phyloP scores from a whole-genome alignment of 2,888 invertebrate species.

The Sicus ferrugineus region DNA sequence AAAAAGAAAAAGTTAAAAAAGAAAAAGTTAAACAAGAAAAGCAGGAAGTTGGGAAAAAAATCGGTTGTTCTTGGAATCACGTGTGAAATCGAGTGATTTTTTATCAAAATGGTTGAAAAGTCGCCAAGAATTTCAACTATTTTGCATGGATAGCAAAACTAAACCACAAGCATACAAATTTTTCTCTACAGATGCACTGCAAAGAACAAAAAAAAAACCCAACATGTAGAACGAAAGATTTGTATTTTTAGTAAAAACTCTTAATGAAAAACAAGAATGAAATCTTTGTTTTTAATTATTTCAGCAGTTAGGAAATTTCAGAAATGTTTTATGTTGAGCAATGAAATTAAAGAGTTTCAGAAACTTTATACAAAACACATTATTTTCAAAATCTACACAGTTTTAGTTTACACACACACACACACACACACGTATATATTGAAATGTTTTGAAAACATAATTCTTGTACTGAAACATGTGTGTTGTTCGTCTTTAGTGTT shows the following conservation, averaged over 20 bases:
- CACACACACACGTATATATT: too few species aligned
- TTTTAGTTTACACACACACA: too few species aligned
- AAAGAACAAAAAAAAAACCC: slow-evolving; percentile 18
- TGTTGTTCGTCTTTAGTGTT: slow-evolving; percentile 29
- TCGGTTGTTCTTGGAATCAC: slow-evolving; percentile 58
- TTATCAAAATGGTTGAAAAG: slow-evolving; percentile 36
- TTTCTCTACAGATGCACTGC: slow-evolving; percentile 30
- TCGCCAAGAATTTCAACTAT: slow-evolving; percentile 58
- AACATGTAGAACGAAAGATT: slow-evolving; percentile 44
- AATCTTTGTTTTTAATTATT: background rate
- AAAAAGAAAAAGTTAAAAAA: too few species aligned
- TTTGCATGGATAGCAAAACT: slow-evolving; percentile 59
- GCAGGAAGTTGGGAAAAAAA: background rate
- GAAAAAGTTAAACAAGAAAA: too few species aligned
- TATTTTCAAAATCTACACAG: too few species aligned
- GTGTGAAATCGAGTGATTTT: slow-evolving; percentile 56
- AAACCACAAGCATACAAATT: slow-evolving; percentile 51
- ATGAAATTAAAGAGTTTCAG: too few species aligned
- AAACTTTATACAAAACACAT: too few species aligned
- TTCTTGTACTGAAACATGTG: too few species aligned
- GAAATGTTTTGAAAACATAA: too few species aligned
- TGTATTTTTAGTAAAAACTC: slow-evolving; percentile 62
- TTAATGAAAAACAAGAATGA: slow-evolving; percentile 57
- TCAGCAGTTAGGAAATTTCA: too few species aligned
- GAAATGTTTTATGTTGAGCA: too few species aligned